Evolutionary conservation across 2,888 invertebrate genomes (phyloP).

Genomic region (Eilema griseolum): DNA sequence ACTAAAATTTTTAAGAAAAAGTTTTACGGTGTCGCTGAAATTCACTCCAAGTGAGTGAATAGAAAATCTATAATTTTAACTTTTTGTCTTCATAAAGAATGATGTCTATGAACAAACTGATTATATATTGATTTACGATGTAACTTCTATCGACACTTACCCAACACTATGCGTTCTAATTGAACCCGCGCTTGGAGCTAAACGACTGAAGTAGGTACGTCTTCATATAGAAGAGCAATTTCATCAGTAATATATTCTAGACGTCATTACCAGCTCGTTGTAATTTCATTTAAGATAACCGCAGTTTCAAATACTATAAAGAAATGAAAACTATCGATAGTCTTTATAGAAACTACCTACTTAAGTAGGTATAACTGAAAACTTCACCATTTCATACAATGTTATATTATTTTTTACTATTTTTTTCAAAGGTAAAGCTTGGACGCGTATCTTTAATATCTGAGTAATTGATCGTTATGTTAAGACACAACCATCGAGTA

Average conservation of each 20-base stretch:
- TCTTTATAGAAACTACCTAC: neutral
- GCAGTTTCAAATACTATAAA: neutral
- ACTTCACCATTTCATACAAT: neutral
- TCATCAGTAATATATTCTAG: conserved; percentile 54
- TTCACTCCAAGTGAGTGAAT: no score
- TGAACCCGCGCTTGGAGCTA: conserved; percentile 61
- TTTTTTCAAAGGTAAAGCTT: no score
- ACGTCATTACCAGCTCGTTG: conserved; percentile 48
- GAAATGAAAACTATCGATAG: neutral
- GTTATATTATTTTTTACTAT: no score
- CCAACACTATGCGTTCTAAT: conserved; percentile 55
- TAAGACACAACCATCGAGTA: no score
- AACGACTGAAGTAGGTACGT: conserved; percentile 50
- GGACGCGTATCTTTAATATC: no score
- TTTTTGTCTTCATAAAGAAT: no score
- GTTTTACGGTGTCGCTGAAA: no score
- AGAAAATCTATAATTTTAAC: no score
- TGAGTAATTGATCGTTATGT: no score
- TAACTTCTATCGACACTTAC: conserved; percentile 40
- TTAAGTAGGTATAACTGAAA: neutral
- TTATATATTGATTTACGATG: neutral
- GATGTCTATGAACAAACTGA: no score
- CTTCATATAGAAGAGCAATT: conserved; percentile 60
- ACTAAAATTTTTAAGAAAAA: no score
- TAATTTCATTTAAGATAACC: conserved; percentile 17